A percentile compares a stretch with the other conserved stretches of the same genome.
phyloP scores from a whole-genome alignment of 2,113 vertebrate genomes.

The Zosterops hypoxanthus region DNA sequence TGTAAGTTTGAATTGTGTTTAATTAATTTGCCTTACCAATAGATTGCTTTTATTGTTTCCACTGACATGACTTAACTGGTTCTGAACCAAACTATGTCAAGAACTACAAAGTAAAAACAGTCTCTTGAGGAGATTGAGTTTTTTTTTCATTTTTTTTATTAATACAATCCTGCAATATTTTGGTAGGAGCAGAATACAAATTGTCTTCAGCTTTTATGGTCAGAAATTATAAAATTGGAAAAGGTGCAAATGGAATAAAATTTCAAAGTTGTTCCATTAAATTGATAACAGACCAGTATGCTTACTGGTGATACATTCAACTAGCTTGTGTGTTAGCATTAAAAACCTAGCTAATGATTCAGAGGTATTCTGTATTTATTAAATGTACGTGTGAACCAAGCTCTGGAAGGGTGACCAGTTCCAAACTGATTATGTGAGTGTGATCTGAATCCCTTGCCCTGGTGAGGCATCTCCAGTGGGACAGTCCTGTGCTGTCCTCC shows the following conservation, averaged over 20 bases:
- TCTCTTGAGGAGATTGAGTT: not conserved
- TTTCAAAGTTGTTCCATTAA: not conserved
- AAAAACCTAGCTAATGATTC: not conserved
- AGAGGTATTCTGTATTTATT: not conserved
- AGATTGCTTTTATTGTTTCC: not conserved
- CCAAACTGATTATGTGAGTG: not conserved
- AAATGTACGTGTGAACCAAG: not conserved
- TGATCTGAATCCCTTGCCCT: not conserved
- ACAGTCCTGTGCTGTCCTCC: too few relatives aligned
- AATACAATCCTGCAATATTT: not conserved
- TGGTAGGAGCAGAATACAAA: not conserved
- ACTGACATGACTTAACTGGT: not conserved
- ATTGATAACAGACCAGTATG: not conserved
- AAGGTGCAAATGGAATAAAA: not conserved
- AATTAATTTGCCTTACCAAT: not conserved
- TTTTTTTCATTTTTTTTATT: not conserved
- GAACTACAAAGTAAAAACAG: not conserved
- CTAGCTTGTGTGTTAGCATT: not conserved
- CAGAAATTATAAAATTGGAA: not conserved
- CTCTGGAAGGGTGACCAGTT: not conserved
- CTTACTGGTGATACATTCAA: not conserved
- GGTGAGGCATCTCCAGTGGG: not conserved
- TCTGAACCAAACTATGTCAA: not conserved
- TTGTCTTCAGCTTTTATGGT: not conserved
- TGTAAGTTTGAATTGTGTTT: not conserved